Conservation (phyloP, 2,888 invertebrate species). For the Acleris holmiana region DNA sequence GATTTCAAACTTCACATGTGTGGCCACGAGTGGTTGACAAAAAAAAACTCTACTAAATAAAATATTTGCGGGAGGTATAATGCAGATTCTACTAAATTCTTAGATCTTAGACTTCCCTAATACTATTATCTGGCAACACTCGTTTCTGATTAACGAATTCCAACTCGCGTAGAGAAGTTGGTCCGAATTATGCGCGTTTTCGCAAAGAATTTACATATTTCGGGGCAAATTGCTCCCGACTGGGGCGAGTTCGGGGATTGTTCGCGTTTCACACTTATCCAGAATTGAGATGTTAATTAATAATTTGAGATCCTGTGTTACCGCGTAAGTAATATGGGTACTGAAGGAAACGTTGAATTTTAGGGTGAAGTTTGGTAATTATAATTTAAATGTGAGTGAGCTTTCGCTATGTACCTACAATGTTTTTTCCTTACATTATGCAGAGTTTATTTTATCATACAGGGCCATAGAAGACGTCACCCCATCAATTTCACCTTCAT, state of each 20-base stretch:
- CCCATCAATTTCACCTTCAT: too few relatives aligned
- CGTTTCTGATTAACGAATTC: constrained; percentile 29
- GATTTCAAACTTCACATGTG: too few relatives aligned
- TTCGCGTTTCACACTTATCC: constrained; percentile 13
- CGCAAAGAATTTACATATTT: constrained; percentile 37
- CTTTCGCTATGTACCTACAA: too few relatives aligned
- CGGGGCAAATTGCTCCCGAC: constrained; percentile 2
- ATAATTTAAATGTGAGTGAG: too few relatives aligned
- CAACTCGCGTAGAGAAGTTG: constrained; percentile 21
- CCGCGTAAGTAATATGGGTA: constrained; percentile 1
- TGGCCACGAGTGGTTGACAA: too few relatives aligned
- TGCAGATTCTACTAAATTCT: neutral
- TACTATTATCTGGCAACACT: constrained; percentile 3
- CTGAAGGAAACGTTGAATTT: too few relatives aligned
- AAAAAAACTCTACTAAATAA: too few relatives aligned
- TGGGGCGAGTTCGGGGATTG: constrained; percentile 8
- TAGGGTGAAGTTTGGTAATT: too few relatives aligned
- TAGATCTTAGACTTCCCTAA: neutral
- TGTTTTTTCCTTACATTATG: too few relatives aligned
- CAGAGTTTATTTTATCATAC: too few relatives aligned
- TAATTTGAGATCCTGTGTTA: constrained; percentile 19
- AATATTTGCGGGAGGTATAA: too few relatives aligned
- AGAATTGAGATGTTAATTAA: constrained; percentile 34
- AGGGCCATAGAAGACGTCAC: too few relatives aligned
- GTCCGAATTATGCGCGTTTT: constrained; percentile 32